phyloP scores from a whole-genome alignment of 2,113 vertebrate species.

The Maylandia zebra region DNA sequence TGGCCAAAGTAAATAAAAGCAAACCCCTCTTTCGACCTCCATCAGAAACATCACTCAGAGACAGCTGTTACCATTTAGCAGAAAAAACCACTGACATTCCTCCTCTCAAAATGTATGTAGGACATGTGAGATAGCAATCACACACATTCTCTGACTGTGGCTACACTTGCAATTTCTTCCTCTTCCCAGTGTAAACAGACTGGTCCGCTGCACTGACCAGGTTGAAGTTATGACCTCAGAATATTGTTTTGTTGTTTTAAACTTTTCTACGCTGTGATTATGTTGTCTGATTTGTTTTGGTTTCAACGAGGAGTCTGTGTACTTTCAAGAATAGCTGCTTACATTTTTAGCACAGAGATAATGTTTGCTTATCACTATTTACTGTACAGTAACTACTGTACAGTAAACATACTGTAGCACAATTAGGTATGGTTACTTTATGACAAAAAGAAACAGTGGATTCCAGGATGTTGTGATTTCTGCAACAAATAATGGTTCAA shows the following conservation, averaged over 20 bases:
- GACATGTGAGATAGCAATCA: constrained; percentile 77
- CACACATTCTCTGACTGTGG: constrained; percentile 70
- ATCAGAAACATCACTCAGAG: constrained; percentile 83
- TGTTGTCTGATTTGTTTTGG: constrained; percentile 17
- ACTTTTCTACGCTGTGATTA: constrained; percentile 40
- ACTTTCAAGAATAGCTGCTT: not conserved
- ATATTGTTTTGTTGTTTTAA: constrained; percentile 45
- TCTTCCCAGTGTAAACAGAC: constrained; percentile 70
- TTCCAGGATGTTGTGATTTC: not conserved
- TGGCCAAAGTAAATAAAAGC: constrained; percentile 84
- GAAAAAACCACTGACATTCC: constrained; percentile 76
- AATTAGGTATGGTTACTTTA: not conserved
- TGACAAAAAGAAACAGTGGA: not conserved
- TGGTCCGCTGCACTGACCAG: constrained; percentile 37
- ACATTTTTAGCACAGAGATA: constrained; percentile 1
- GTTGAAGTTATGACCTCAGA: constrained; percentile 45
- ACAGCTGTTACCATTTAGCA: constrained; percentile 94
- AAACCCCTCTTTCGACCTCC: constrained; percentile 71
- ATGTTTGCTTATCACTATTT: constrained; percentile 11
- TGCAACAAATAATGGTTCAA: not conserved
- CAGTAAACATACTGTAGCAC: not conserved
- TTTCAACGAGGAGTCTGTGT: not conserved
- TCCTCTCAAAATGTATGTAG: constrained; percentile 74
- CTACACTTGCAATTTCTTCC: constrained; percentile 72
- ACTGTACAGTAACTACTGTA: not conserved